Base-by-base conservation (phyloP, 2,113 vertebrate species). In the Atrichornis clamosus region DNA sequence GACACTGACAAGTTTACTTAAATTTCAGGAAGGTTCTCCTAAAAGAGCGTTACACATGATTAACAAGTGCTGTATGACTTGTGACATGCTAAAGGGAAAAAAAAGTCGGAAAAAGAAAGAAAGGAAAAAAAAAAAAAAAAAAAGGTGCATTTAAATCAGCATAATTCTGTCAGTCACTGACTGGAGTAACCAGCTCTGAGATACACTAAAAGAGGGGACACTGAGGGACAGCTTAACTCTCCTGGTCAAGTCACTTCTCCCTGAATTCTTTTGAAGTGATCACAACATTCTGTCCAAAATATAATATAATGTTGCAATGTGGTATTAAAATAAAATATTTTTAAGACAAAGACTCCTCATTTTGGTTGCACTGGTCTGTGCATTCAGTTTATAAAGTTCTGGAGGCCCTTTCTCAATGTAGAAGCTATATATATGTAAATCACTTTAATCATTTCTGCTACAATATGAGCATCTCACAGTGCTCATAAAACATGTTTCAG, bases 351-450 rank as follows among this genome's bases (percentile, higher is more conserved):
- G 7, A 19, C n/a, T 89, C 87, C 44, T 53, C 6, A 10, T 69
- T 82, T 87, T 62, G 3, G 7, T 56, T 73, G 15, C 32, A 49
- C 7, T 72, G 49, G 32, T 87, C 33, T 70, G 44, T 53, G 18
- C 13, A 49, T 53, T 56, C 28, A 30, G n/a, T 87, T 87, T 79
- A 28, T 15, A 79, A 94, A 82, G 44, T 69, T 93, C 87, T 69
- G n/a, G 69, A 73, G 46, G 46, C 20, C 53, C 16, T 69, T 60
- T 69, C n/a, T 91, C 15, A 2, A 4, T 24, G 33, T 47, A 73
- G 46, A 91, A 87, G 47, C 41, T 79, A 85, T 95, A 93, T 93
- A 89, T 85, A 96, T 97, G 84, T 85, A 89, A 96, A 95, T 96
- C 46, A 87, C 62, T 95, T 91, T 62, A 91, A 94, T 87, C 5